Conservation (phyloP, 2,113 vertebrate species). For the Tachysurus fulvidraco region DNA sequence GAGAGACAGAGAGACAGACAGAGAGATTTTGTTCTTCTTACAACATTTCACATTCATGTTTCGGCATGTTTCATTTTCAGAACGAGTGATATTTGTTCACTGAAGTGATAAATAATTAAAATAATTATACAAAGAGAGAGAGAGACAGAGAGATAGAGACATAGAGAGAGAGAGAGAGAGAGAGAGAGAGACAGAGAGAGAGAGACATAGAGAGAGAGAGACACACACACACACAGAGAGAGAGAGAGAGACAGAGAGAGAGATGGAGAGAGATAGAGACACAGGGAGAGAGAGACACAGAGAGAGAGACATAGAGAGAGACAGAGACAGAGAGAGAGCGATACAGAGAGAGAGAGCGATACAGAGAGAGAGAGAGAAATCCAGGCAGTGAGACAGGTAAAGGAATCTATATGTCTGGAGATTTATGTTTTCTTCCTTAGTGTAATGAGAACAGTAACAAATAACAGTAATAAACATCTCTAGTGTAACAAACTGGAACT, state of each 20-base stretch:
- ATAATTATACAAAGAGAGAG: background rate
- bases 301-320: background rate
- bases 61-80: background rate
- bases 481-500: background rate
- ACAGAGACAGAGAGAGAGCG: background rate
- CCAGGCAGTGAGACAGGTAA: background rate
- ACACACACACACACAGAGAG: too few species aligned
- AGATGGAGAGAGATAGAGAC: background rate
- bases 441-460: background rate
- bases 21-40: background rate
- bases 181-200: background rate
- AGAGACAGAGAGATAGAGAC: background rate
- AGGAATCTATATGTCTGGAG: background rate
- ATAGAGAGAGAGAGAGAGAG: background rate
- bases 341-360: background rate
- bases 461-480: background rate
- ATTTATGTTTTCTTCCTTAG: background rate
- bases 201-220: background rate
- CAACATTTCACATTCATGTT: conserved; percentile 15
- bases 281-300: background rate
- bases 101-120: conserved; percentile 14
- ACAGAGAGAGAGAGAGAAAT: background rate
- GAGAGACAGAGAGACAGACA: background rate
- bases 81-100: background rate
- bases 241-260: too few species aligned